Conservation (phyloP, 2,797 vertebrate species). For the Aselliscus stoliczkanus region DNA sequence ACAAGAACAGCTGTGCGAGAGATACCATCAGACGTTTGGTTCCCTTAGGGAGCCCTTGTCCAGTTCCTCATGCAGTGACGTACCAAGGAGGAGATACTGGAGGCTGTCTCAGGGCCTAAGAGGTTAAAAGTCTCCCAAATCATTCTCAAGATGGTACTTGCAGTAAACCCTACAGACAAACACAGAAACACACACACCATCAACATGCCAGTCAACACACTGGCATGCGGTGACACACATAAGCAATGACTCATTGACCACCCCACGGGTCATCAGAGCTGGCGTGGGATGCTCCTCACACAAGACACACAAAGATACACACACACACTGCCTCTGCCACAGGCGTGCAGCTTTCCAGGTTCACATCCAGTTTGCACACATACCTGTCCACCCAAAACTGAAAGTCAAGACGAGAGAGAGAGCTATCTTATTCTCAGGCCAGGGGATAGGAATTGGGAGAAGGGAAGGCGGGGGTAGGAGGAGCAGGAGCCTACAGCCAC, state of each 20-base stretch:
- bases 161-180: background rate
- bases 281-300: background rate
- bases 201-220: background rate
- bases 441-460: background rate
- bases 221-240: background rate
- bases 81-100: background rate
- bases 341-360: background rate
- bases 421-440: background rate
- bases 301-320: background rate
- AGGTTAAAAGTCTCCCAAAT: background rate
- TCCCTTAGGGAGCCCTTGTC: background rate
- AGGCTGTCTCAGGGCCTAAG: background rate
- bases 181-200: background rate
- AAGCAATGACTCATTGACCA: conserved; percentile 22
- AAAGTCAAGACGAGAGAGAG: background rate
- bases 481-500: background rate
- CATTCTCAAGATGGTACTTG: background rate
- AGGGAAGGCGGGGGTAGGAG: background rate
- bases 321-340: background rate
- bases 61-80: background rate
- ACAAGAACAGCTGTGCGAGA: conserved; percentile 24
- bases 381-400: background rate
- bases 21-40: background rate
- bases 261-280: background rate
- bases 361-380: background rate